Evolutionary conservation across 2,797 vertebrate genomes (phyloP).

Genomic region (Hyperoplus immaculatus): DNA sequence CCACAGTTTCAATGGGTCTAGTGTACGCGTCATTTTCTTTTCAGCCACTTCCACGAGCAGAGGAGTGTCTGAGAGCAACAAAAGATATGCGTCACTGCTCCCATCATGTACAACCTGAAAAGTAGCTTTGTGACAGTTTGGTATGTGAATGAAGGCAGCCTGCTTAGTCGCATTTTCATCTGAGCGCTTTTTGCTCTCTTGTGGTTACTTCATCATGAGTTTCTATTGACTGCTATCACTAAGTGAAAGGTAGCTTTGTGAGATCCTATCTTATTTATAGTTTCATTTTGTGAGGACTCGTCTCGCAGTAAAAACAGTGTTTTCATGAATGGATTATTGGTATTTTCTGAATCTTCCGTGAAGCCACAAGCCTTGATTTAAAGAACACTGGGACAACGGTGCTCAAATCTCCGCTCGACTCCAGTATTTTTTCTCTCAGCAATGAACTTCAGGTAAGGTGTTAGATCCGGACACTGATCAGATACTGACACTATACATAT

Average conservation of each 20-base stretch:
- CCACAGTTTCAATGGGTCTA: constrained; percentile 4
- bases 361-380: constrained; percentile 18
- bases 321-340: background rate
- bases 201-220: constrained; percentile 31
- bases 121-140: constrained; percentile 67
- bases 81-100: constrained; percentile 70
- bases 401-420: background rate
- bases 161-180: constrained; percentile 45
- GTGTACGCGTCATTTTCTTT: constrained; percentile 60
- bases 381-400: background rate
- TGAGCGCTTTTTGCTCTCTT: background rate
- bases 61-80: constrained; percentile 78
- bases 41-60: constrained; percentile 41
- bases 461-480: background rate
- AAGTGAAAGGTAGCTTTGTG: constrained; percentile 5
- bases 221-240: constrained; percentile 26
- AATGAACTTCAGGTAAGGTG: constrained; percentile 70
- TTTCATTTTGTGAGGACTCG: background rate
- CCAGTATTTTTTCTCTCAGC: constrained; percentile 26
- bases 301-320: background rate
- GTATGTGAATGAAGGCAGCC: constrained; percentile 57
- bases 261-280: background rate
- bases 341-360: constrained; percentile 16
- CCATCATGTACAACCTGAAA: constrained; percentile 81
- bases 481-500: background rate